phyloP scores from a whole-genome alignment of 2,797 vertebrate genomes.

The Tangara arthus region DNA sequence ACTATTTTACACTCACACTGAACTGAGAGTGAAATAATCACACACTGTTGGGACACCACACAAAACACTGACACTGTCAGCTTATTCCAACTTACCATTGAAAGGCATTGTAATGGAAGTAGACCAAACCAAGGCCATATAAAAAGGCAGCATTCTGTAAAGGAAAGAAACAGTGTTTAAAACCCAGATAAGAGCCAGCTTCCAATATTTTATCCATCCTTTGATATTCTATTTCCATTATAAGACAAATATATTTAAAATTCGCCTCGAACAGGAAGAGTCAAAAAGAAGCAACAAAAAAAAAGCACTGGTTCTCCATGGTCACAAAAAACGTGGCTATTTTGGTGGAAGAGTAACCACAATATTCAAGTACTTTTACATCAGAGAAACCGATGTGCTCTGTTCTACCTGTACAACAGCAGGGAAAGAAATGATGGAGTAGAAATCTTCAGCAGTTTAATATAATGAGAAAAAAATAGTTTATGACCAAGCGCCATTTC shows the following conservation, averaged over 20 bases:
- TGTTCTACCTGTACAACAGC: background rate
- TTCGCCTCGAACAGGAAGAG: background rate
- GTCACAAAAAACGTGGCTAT: background rate
- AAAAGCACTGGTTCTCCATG: background rate
- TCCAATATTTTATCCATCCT: background rate
- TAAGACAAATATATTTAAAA: background rate
- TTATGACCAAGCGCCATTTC: background rate
- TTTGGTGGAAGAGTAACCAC: background rate
- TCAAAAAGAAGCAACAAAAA: background rate
- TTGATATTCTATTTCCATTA: background rate
- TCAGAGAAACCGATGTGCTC: background rate
- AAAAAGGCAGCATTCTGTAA: slow-evolving; percentile 98
- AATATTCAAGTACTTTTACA: background rate
- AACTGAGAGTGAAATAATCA: background rate
- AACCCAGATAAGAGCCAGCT: background rate
- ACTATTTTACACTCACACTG: fast-evolving
- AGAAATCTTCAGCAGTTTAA: background rate
- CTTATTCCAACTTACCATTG: slow-evolving; percentile 89
- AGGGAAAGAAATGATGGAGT: background rate
- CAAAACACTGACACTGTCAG: background rate
- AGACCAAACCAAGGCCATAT: slow-evolving; percentile 98
- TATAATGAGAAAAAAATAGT: background rate
- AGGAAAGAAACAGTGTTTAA: slow-evolving; percentile 54
- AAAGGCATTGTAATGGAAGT: slow-evolving; percentile 99
- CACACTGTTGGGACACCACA: background rate